Evolutionary conservation across 2,888 invertebrate genomes (phyloP), one percentile per base, ranked within the genome.

Genomic region (Steinernema hermaphroditum): DNA sequence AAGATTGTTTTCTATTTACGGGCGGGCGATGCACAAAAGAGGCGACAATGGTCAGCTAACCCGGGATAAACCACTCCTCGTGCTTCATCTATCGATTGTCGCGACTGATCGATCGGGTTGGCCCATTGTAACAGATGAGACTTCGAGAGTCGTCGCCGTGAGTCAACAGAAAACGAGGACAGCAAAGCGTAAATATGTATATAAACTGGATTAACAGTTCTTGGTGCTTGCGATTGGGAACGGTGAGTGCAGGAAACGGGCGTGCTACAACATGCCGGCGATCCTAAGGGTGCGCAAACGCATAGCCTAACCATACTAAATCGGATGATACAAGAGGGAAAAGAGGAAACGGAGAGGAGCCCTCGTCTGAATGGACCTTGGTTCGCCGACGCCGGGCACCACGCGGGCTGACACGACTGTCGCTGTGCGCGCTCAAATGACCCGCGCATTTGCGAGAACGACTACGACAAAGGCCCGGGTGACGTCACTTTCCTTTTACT

Each of bases 91-190:
- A 54, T 54, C 54, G 54, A 54, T 54, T 14, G 54, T 54, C 54
- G 54, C 27, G 46, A 24, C 54, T 24, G 54, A 54, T 54, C 54
- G 54, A 54, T 54, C 27, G 24, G 54, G 27, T 49, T 54, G 22
- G 22, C 54, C 54, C 24, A 54, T 54, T 54, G 54, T 54, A 54
- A 54, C 54, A 54, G 19, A 54, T 54, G 54, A 6, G 54, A 54
- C 54, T 24, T 46, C 54, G 27, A 27, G 54, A 54, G 54, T 54
- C 54, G 27, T 12, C 46, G 54, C 12, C 54, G 24, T 54, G 16
- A 54, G 54, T 54, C 54, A 54, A 27, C 54, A 54, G 54, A 54
- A 54, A 4, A 24, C 27, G 4, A 24, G 22, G 54, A 54, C 6
- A 6, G 22, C 19, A 16, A 54, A 27, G 54, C 54, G 27, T 54